Evolutionary conservation across 2,888 invertebrate species (phyloP), one percentile per base, ranked within the genome.

Genomic region (Papilio elwesi): DNA sequence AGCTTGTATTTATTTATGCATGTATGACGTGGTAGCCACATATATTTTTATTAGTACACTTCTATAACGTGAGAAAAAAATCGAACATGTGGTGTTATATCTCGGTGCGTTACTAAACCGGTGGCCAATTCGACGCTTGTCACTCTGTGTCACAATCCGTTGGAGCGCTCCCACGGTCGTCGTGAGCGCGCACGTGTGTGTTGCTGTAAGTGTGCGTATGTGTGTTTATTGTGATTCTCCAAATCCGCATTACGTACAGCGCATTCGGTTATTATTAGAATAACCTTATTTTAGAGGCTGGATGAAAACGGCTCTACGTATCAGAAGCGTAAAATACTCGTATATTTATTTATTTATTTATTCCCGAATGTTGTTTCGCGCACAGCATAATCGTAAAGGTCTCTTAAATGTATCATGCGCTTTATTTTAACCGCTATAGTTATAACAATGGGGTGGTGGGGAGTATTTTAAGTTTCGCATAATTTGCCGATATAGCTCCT

Each of bases 211-310:
- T 57, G 76, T 74, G 75, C 76, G 78, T 78, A 82, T 81, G 80
- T 85, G 83, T 88, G 87, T 89, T 87, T 88, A 87, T 83, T 87
- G 83, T 85, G 80, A 83, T 86, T 86, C 85, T 85, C 86, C 81
- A 82, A 87, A 84, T 81, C 81, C 81, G 80, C 83, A 77, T 83
- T 79, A 80, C 81, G 83, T 81, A 83, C 80, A 82, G 79, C 81
- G 81, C 82, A 81, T 81, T 78, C 77, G 49, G 76, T 83, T 90
- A 88, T 85, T 83, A 82, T 82, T 87, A 88, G 85, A 81, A 78
- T 81, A 83, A 84, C 83, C 84, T 87, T 87, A 88, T 86, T 87
- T 85, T 86, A 86, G 85, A 84, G 79, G 80, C 82, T 82, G 82
- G 78, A 81, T 80, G 78, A 77, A 79, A 80, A 78, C 80, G 76